phyloP scores from a whole-genome alignment of 2,113 vertebrate genomes.

The Myotis yumanensis region DNA sequence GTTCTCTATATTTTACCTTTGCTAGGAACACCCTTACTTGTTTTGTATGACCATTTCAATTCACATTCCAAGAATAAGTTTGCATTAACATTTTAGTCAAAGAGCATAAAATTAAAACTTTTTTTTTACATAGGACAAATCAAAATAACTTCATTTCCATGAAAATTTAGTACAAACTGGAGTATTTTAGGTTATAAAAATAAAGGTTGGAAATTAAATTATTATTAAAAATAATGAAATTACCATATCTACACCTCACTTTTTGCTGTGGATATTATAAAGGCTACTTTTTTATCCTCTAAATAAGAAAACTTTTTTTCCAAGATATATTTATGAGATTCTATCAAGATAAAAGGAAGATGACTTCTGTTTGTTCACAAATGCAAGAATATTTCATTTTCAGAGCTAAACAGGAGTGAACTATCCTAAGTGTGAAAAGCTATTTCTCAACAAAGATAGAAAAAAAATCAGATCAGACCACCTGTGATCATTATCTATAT shows the following conservation, averaged over 20 bases:
- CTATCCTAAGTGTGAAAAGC: conserved; percentile 67
- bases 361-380: conserved; percentile 57
- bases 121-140: neutral
- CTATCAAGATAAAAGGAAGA: conserved; percentile 56
- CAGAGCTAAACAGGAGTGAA: conserved; percentile 66
- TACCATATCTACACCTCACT: neutral
- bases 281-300: neutral
- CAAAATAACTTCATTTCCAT: neutral
- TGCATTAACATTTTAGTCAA: neutral
- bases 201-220: conserved; percentile 2
- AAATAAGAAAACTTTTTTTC: conserved; percentile 1
- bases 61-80: neutral
- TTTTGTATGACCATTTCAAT: neutral
- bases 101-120: neutral
- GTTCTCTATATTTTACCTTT: neutral
- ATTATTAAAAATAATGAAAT: neutral
- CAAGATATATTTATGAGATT: conserved; percentile 1
- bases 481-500: conserved; percentile 63
- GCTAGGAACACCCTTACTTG: neutral
- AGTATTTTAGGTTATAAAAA: neutral
- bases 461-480: conserved; percentile 67
- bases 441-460: conserved; percentile 72
- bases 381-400: conserved; percentile 62
- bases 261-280: neutral
- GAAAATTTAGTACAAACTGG: neutral